Evolutionary conservation across 2,888 invertebrate species (phyloP).

Genomic region (Heliconius cydno): DNA sequence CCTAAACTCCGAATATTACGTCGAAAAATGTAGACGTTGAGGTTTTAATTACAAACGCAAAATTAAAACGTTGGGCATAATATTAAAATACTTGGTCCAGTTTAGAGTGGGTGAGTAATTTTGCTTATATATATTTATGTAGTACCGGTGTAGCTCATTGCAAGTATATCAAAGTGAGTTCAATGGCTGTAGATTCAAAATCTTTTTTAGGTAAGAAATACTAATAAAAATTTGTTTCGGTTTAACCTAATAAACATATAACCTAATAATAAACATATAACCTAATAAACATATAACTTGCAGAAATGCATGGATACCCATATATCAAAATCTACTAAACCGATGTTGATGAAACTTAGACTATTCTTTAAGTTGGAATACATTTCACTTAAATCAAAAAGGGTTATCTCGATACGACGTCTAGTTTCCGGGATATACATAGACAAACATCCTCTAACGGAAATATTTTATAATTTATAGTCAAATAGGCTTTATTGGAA

Average conservation of each 20-base stretch:
- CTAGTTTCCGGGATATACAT: no score
- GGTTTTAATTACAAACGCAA: conserved; percentile 39
- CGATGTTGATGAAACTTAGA: no score
- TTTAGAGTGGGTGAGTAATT: conserved; percentile 22
- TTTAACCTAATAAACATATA: no score
- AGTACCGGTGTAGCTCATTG: not conserved
- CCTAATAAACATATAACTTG: no score
- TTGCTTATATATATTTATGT: not conserved
- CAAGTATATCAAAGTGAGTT: not conserved
- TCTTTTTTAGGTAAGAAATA: no score
- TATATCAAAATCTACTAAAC: no score
- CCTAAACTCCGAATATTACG: conserved; percentile 36
- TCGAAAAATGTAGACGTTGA: conserved; percentile 39
- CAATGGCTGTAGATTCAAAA: not conserved
- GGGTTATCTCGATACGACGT: no score
- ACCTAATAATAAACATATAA: no score
- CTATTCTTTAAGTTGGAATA: no score
- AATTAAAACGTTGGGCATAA: conserved; percentile 27
- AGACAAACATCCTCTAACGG: not conserved
- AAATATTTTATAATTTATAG: not conserved
- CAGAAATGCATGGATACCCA: no score
- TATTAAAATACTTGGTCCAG: conserved; percentile 35
- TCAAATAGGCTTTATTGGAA: not conserved
- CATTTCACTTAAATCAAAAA: no score
- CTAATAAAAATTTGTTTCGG: no score